phyloP scores from a whole-genome alignment of 2,888 invertebrate genomes.

The Rhagonycha lutea region DNA sequence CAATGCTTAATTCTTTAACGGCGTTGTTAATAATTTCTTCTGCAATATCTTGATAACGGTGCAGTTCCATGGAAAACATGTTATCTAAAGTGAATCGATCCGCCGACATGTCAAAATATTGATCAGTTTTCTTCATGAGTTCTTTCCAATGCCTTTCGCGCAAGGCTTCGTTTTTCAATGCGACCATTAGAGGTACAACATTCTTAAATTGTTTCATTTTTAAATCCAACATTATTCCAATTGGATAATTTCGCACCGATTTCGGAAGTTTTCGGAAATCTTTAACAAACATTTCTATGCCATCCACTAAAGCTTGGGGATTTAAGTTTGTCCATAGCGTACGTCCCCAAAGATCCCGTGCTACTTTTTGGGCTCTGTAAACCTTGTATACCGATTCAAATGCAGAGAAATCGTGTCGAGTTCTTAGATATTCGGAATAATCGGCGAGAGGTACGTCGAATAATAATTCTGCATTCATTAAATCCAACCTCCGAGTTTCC shows the following conservation, averaged over 20 bases:
- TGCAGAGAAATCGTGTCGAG: slow-evolving; percentile 65
- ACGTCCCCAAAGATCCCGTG: slow-evolving; percentile 81
- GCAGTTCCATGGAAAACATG: slow-evolving; percentile 91
- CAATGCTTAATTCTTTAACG: slow-evolving; percentile 88
- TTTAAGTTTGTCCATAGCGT: slow-evolving; percentile 88
- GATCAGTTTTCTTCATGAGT: slow-evolving; percentile 83
- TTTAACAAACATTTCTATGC: slow-evolving; percentile 83
- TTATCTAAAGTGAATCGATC: slow-evolving; percentile 89
- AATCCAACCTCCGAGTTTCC: slow-evolving; percentile 66
- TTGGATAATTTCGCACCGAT: slow-evolving; percentile 60
- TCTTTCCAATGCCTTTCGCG: slow-evolving; percentile 89
- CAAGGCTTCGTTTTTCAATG: slow-evolving; percentile 88
- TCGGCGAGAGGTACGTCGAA: slow-evolving; percentile 87
- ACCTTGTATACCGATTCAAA: slow-evolving; percentile 77
- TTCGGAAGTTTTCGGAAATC: slow-evolving; percentile 78
- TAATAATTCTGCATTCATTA: slow-evolving; percentile 78
- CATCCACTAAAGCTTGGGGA: slow-evolving; percentile 80
- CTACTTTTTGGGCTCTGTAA: slow-evolving; percentile 76
- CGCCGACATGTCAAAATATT: slow-evolving; percentile 84
- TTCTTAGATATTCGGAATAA: slow-evolving; percentile 73
- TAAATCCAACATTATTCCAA: slow-evolving; percentile 73
- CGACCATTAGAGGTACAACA: slow-evolving; percentile 86
- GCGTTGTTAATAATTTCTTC: slow-evolving; percentile 87
- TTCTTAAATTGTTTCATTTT: slow-evolving; percentile 88
- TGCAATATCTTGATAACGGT: slow-evolving; percentile 83